Conservation (phyloP, 2,888 invertebrate genomes). For the Leptinotarsa haldemani region DNA sequence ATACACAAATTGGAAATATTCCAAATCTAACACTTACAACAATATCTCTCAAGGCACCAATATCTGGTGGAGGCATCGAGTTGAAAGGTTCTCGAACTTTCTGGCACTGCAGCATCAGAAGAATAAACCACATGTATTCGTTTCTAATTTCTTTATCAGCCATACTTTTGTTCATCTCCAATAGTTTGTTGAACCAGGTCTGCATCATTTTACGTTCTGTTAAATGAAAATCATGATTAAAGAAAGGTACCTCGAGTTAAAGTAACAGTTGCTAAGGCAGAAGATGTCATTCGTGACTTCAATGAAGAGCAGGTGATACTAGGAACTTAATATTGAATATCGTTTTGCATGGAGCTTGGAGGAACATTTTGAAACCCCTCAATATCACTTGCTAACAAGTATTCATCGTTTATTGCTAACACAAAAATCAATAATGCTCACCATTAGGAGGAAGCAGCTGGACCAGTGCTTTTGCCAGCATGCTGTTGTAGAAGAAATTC, state of each 20-base stretch:
- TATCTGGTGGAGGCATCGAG: slow-evolving; percentile 56
- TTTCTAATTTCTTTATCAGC: slow-evolving; percentile 60
- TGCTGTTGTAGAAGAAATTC: slow-evolving; percentile 65
- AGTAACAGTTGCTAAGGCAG: not conserved
- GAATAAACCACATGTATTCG: slow-evolving; percentile 66
- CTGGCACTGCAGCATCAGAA: slow-evolving; percentile 65
- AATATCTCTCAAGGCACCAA: slow-evolving; percentile 60
- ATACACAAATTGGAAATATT: no score
- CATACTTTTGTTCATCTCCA: slow-evolving; percentile 55
- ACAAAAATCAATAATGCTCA: slow-evolving; percentile 43
- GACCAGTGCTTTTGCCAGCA: slow-evolving; percentile 64
- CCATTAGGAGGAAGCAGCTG: slow-evolving; percentile 63
- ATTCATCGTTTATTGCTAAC: not conserved
- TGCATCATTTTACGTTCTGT: slow-evolving; percentile 57
- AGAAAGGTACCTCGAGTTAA: not conserved
- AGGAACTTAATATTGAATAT: no score
- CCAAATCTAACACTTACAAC: slow-evolving; percentile 42
- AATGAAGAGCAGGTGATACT: no score
- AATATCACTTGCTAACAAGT: no score
- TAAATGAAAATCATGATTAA: slow-evolving; percentile 14
- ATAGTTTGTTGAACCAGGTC: slow-evolving; percentile 63
- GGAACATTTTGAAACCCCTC: no score
- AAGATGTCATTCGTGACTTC: no score
- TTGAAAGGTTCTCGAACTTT: slow-evolving; percentile 64
- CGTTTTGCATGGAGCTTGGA: no score